Evolutionary conservation across 2,797 vertebrate species (phyloP), one percentile per base, ranked within the genome.

Genomic region (Salarias fasciatus): DNA sequence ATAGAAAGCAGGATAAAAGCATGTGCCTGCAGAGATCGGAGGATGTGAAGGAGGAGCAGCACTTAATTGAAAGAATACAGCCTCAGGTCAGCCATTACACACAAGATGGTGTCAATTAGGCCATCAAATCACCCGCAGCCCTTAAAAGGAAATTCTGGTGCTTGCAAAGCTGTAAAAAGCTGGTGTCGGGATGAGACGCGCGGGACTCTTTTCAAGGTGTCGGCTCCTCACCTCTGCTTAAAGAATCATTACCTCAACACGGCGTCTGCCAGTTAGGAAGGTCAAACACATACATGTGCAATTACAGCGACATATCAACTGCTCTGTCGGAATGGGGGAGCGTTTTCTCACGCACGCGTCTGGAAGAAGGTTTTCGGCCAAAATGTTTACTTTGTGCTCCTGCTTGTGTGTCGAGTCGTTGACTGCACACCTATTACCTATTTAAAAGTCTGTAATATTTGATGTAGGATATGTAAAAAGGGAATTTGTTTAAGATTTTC

Each of bases 91-190:
- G 62, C 81, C 78, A 92, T 91, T 91, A 89, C 63, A 65, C 77
- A 86, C 81, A 90, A 80, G 83, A 86, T 84, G 77, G 87, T 91
- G 88, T 88, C 90, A 92, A 91, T 90, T 90, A 90, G 88, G 76
- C 82, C 83, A 81, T 88, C 83, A 82, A 88, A 90, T 85, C 83
- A 81, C 78, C 63, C 63, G 28, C 45, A 88, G 75, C 59, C 51
- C 41, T 78, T 69, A 68, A 75, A 75, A 36, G 40, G 55, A 38
- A 75, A 62, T 53, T 63, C 40, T 70, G 60, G 6, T 35, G 57
- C 51, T 65, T 77, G 59, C 59, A 72, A 83, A 77, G 55, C 70
- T 74, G 68, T 71, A 65, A 77, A 24, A 75, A 50, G 55, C 43
- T 37, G 61, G 53, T 68, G 75, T 77, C 51, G 71, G 77, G 60